Evolutionary conservation across 1,140 invertebrate species (phyloP).

Genomic region (Andricus grossulariae): DNA sequence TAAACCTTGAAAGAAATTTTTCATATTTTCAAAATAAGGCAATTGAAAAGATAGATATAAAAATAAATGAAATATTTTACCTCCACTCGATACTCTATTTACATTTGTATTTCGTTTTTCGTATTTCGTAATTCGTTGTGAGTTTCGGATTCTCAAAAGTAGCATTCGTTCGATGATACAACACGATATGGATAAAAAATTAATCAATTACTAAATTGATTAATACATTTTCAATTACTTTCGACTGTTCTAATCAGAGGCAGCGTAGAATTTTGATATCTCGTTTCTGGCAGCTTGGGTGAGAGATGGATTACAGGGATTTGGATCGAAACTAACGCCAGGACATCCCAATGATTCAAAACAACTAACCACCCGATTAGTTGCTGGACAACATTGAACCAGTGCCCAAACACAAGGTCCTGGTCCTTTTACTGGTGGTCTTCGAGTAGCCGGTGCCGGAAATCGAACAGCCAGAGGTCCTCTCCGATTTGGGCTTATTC

Average conservation of each 20-base stretch:
- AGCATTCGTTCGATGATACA: background rate
- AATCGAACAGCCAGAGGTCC: conserved; percentile 55
- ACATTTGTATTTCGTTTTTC: background rate
- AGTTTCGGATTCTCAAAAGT: background rate
- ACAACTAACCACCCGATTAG: conserved; percentile 74
- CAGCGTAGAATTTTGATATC: conserved; percentile 72
- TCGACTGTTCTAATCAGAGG: too few species aligned
- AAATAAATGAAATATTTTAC: background rate
- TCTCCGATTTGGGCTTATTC: conserved; percentile 51
- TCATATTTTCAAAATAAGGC: background rate
- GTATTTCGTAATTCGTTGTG: background rate
- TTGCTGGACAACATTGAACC: conserved; percentile 79
- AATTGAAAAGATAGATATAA: background rate
- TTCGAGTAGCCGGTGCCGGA: conserved; percentile 51
- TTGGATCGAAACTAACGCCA: conserved; percentile 79
- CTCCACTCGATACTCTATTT: background rate
- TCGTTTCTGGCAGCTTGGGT: conserved; percentile 74
- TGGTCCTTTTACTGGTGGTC: conserved; percentile 64
- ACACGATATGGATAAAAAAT: background rate
- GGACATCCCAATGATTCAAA: conserved; percentile 82
- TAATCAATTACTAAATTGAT: too few species aligned
- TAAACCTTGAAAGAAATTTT: too few species aligned
- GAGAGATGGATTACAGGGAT: conserved; percentile 78
- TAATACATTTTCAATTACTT: too few species aligned
- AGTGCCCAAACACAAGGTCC: conserved; percentile 81